Evolutionary conservation across 2,113 vertebrate species (phyloP), one percentile per base, ranked within the genome.

Genomic region (Cyanistes caeruleus): DNA sequence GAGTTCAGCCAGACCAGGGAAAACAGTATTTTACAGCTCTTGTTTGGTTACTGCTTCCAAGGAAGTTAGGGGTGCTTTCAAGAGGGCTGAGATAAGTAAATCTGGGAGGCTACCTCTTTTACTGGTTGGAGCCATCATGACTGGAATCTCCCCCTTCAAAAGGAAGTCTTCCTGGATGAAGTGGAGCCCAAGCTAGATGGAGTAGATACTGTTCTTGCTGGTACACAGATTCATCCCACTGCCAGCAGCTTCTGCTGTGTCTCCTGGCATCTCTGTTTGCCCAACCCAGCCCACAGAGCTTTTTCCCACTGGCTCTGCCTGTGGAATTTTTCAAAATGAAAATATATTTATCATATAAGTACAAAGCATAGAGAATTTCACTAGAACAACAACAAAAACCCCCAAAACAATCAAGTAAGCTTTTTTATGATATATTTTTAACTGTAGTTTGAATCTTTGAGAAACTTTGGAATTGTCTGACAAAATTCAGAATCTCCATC

Each of bases 131-230:
- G 93, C 86, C 80, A 77, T 44, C 3, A 0, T 46, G 95, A 35
- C 93, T 90, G 64, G 24, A 78, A 84, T 78, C 90, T 96, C 44
- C 19, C 21, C 35, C 10, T 90, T 92, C 90, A 68, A 93, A 88
- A 94, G 85, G 52, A 96, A 72, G 76, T n/a, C 44, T 55, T 81
- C 83, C 83, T n/a, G 79, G 58, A 27, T 35, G 80, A 89, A 94
- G 83, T 9, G 37, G 49, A 84, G 68, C 90, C 94, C 92, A 84
- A 92, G 86, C 86, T 70, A 95, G 92, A 96, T 94, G 65, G 35
- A 65, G 27, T 3, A 89, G 95, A 94, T 91, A 85, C 15, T 0
- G 48, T 35, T 64, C 28, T 58, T 4, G 10, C 23, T 78, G 84
- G 46, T 23, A 1, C 79, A 74, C n/a, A 30, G 60, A 43, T 70